Evolutionary conservation across 2,797 vertebrate species (phyloP).

Genomic region (Pachyuromys duprasi): DNA sequence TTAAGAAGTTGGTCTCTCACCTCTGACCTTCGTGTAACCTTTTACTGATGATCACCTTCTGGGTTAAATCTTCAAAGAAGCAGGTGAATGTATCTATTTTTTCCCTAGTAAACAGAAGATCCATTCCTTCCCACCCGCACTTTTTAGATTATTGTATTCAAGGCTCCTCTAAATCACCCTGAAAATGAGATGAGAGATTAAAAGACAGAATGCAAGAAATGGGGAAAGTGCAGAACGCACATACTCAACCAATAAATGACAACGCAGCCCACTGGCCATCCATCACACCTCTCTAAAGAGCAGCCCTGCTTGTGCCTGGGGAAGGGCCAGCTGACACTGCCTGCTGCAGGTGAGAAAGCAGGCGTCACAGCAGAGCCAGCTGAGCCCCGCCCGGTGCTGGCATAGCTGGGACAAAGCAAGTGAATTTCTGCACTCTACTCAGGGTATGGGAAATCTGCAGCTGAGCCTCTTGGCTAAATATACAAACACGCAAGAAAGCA

Average conservation of each 20-base stretch:
- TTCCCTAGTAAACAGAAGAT: conserved; percentile 33
- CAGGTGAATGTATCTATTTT: conserved; percentile 24
- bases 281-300: background rate
- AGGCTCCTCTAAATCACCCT: conserved; percentile 54
- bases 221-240: background rate
- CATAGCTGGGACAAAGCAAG: background rate
- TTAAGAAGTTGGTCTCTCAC: background rate
- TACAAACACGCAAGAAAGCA: conserved; percentile 24
- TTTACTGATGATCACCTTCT: conserved; percentile 33
- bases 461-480: conserved; percentile 21
- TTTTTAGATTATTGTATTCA: conserved; percentile 63
- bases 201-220: conserved; percentile 56
- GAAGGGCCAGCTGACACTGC: background rate
- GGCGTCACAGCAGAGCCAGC: background rate
- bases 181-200: conserved; percentile 51
- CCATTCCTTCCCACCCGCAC: background rate
- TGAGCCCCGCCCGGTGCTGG: background rate
- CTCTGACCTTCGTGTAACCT: background rate
- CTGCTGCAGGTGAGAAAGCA: background rate
- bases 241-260: conserved; percentile 50
- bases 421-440: conserved; percentile 5
- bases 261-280: background rate
- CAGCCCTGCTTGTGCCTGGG: background rate
- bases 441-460: conserved; percentile 30
- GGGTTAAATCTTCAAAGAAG: conserved; percentile 62